Evolutionary conservation across 1,140 invertebrate genomes (phyloP).

Genomic region (Doryteuthis pealeii): DNA sequence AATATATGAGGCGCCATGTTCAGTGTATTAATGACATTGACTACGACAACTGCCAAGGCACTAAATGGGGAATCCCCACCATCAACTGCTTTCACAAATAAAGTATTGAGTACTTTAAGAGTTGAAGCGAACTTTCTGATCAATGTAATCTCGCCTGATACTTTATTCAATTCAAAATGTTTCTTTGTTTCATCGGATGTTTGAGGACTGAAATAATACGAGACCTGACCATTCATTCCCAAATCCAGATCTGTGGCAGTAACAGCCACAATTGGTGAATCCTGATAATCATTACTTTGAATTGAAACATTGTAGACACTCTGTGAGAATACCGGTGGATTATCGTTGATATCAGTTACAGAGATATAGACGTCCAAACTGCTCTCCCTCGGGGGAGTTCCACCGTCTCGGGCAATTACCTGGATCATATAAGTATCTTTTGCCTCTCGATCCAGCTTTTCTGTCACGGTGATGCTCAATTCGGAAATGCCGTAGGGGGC

Average conservation of each 20-base stretch:
- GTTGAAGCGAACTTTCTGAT: slow-evolving; percentile 22
- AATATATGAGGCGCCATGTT: not conserved
- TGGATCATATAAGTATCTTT: slow-evolving; percentile 81
- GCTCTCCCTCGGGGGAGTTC: slow-evolving; percentile 72
- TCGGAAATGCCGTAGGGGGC: slow-evolving; percentile 68
- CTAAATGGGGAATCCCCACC: too few species aligned
- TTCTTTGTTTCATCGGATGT: slow-evolving; percentile 86
- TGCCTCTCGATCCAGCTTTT: slow-evolving; percentile 81
- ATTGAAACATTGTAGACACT: slow-evolving; percentile 33
- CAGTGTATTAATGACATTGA: too few species aligned
- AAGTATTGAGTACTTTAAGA: too few species aligned
- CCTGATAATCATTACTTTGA: slow-evolving; percentile 28
- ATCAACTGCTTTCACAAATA: too few species aligned
- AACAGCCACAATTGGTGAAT: slow-evolving; percentile 31
- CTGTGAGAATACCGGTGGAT: not conserved
- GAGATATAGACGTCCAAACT: slow-evolving; percentile 63
- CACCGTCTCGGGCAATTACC: slow-evolving; percentile 81
- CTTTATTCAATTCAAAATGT: slow-evolving; percentile 75
- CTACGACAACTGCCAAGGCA: too few species aligned
- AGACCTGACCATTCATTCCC: slow-evolving; percentile 44
- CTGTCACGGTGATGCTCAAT: slow-evolving; percentile 63
- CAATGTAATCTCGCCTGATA: slow-evolving; percentile 31
- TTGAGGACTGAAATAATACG: slow-evolving; percentile 75
- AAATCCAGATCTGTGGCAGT: slow-evolving; percentile 42
- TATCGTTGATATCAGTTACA: slow-evolving; percentile 13